Conservation (phyloP, 2,888 invertebrate species). For the Slavum lentiscoides region DNA sequence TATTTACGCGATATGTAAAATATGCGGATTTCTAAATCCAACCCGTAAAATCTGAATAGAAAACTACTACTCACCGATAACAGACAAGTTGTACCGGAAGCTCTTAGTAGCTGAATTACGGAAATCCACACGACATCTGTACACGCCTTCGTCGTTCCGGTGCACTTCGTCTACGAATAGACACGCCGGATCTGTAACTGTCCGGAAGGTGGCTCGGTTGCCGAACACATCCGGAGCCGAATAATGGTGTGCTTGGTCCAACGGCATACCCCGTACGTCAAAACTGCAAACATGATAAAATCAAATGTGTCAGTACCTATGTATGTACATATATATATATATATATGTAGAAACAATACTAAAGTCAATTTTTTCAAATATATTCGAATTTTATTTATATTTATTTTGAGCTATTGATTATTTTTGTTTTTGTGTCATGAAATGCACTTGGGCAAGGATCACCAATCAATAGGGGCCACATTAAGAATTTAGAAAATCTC, state of each 20-base stretch:
- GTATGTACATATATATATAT: no score
- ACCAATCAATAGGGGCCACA: no score
- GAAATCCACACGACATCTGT: slow-evolving; percentile 88
- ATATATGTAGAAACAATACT: no score
- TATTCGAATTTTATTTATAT: no score
- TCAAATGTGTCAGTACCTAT: neutral
- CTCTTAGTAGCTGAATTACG: slow-evolving; percentile 86
- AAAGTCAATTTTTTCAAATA: no score
- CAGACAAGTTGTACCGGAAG: slow-evolving; percentile 85
- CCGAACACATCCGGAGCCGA: slow-evolving; percentile 85
- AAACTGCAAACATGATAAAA: slow-evolving; percentile 68
- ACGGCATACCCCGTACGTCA: slow-evolving; percentile 81
- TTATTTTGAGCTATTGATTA: no score
- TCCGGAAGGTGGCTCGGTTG: slow-evolving; percentile 80
- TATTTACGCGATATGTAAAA: no score
- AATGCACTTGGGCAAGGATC: no score
- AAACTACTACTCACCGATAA: slow-evolving; percentile 74
- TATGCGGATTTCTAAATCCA: no score
- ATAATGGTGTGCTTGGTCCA: slow-evolving; percentile 80
- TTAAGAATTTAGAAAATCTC: no score
- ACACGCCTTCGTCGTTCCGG: slow-evolving; percentile 84
- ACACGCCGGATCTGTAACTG: slow-evolving; percentile 77
- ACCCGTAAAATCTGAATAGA: neutral
- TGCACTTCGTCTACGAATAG: slow-evolving; percentile 83
- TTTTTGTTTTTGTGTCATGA: no score